phyloP scores from a whole-genome alignment of 2,888 invertebrate species.

The Melikaiella ostensackeni region DNA sequence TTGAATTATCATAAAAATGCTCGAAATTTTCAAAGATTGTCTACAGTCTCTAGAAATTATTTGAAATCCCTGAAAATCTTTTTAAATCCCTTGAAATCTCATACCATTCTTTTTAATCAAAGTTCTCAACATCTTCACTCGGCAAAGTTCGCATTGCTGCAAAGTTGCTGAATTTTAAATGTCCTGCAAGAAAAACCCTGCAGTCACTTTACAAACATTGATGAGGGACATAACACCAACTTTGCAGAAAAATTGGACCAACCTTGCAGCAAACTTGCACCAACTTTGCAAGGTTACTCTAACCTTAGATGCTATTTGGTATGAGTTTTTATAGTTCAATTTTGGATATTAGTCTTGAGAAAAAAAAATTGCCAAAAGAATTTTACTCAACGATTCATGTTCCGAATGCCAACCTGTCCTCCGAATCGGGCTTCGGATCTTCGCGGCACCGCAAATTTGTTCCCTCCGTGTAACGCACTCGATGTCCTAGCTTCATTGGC shows the following conservation, averaged over 20 bases:
- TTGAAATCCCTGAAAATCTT: too few relatives aligned
- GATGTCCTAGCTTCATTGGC: slow-evolving; percentile 73
- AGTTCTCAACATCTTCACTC: too few relatives aligned
- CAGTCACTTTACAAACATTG: background rate
- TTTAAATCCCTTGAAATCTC: too few relatives aligned
- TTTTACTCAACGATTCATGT: slow-evolving; percentile 38
- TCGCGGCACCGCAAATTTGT: slow-evolving; percentile 76
- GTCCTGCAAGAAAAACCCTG: background rate
- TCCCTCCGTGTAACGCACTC: slow-evolving; percentile 75
- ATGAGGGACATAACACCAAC: too few relatives aligned
- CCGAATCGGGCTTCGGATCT: slow-evolving; percentile 68
- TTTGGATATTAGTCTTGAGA: slow-evolving; percentile 10
- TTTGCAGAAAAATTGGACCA: background rate
- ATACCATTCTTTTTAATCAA: too few relatives aligned
- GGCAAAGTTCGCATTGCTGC: background rate
- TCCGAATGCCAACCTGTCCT: slow-evolving; percentile 70
- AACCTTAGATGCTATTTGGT: too few relatives aligned
- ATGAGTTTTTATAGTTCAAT: background rate
- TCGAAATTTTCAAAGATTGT: too few relatives aligned
- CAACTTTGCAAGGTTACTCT: background rate
- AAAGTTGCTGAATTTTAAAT: background rate
- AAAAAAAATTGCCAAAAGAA: slow-evolving; percentile 13
- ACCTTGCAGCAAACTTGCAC: background rate
- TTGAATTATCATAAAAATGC: too few relatives aligned
- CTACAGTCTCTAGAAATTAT: too few relatives aligned